Evolutionary conservation across 2,888 invertebrate species (phyloP).

Genomic region (Coenonympha arcania): DNA sequence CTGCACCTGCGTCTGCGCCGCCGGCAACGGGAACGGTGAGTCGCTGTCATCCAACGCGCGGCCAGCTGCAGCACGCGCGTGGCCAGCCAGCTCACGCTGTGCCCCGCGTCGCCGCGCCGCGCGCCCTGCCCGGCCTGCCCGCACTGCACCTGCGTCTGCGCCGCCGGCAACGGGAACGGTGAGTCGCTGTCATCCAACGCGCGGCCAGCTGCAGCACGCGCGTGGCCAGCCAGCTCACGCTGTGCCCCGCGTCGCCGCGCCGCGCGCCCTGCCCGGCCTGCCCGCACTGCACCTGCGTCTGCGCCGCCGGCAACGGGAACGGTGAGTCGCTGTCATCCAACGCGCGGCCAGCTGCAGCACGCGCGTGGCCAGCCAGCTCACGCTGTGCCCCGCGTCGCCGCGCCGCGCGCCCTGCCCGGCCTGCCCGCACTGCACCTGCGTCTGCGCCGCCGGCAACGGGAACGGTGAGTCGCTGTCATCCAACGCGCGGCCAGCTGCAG

Average conservation of each 20-base stretch:
- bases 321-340: too few species aligned
- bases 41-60: too few species aligned
- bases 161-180: constrained; percentile 7
- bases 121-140: constrained; percentile 37
- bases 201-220: constrained; percentile 34
- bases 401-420: constrained; percentile 38
- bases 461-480: too few species aligned
- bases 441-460: constrained; percentile 4
- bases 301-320: constrained; percentile 2
- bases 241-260: constrained; percentile 61
- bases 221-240: constrained; percentile 55
- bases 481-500: constrained; percentile 32
- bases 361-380: constrained; percentile 53
- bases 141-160: constrained; percentile 29
- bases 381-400: constrained; percentile 63
- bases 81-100: constrained; percentile 60
- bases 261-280: constrained; percentile 37
- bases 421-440: constrained; percentile 32
- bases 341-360: constrained; percentile 32
- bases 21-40: constrained; percentile 4
- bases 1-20: constrained; percentile 26
- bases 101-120: constrained; percentile 56
- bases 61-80: constrained; percentile 35
- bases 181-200: too few species aligned
- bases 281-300: constrained; percentile 30